Evolutionary conservation across 2,797 vertebrate species (phyloP).

Genomic region (Epinephelus coioides): DNA sequence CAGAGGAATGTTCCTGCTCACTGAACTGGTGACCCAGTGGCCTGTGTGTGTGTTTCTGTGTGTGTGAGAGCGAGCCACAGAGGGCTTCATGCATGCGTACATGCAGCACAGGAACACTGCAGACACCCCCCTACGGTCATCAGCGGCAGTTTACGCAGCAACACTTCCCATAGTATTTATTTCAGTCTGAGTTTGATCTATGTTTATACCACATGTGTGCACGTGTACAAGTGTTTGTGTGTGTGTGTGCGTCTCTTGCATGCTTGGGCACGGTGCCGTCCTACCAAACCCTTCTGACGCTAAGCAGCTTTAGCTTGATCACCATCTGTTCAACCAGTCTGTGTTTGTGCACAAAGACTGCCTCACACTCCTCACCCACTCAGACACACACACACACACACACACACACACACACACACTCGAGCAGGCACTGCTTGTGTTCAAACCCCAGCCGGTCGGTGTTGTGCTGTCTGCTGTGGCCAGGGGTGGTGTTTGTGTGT

Average conservation of each 20-base stretch:
- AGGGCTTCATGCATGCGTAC: not conserved
- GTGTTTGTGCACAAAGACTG: slow-evolving; percentile 65
- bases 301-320: slow-evolving; percentile 82
- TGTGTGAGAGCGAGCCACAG: not conserved
- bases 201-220: slow-evolving; percentile 23
- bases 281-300: slow-evolving; percentile 72
- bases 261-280: slow-evolving; percentile 58
- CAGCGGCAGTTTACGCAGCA: slow-evolving; percentile 42
- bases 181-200: slow-evolving; percentile 39
- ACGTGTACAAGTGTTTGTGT: not conserved
- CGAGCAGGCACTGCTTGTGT: slow-evolving; percentile 11
- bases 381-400: slow-evolving; percentile 18
- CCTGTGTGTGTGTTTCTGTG: not conserved
- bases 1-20: slow-evolving; percentile 48
- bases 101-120: slow-evolving; percentile 13
- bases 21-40: slow-evolving; percentile 33
- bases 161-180: slow-evolving; percentile 40
- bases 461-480: slow-evolving; percentile 33
- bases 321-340: slow-evolving; percentile 84
- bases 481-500: slow-evolving; percentile 29
- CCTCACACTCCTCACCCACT: slow-evolving; percentile 34
- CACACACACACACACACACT: slow-evolving; percentile 22
- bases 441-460: slow-evolving; percentile 23
- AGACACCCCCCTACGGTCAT: slow-evolving; percentile 24
- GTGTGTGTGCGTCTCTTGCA: slow-evolving; percentile 26